Conservation (phyloP, 2,113 vertebrate genomes). For the Symphodus melops region DNA sequence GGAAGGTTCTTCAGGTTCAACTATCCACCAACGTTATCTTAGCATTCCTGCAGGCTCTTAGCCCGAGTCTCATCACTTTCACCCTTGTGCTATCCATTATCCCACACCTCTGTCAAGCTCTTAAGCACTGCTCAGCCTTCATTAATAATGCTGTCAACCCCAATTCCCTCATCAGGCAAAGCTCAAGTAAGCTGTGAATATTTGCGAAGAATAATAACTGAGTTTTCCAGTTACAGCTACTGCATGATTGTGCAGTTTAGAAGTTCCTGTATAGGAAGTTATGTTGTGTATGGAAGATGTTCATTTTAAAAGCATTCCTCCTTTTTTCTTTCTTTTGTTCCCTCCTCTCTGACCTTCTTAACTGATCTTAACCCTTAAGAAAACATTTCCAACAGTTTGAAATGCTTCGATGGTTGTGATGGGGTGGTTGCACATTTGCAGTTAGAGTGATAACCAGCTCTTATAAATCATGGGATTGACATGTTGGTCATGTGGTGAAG, state of each 20-base stretch:
- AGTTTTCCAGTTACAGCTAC: conserved; percentile 16
- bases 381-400: not conserved
- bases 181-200: conserved; percentile 12
- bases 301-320: not conserved
- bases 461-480: conserved; percentile 34
- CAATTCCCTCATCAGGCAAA: conserved; percentile 18
- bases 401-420: not conserved
- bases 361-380: too few species aligned
- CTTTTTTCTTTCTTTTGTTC: not conserved
- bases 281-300: not conserved
- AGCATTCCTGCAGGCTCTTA: not conserved
- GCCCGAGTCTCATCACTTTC: conserved; percentile 13
- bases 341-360: too few species aligned
- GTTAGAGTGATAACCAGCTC: not conserved
- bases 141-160: conserved; percentile 54
- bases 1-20: not conserved
- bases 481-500: not conserved
- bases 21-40: not conserved
- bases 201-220: conserved; percentile 30
- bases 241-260: conserved; percentile 3
- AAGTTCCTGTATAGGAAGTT: not conserved
- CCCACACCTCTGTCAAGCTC: conserved; percentile 22
- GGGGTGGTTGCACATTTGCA: not conserved
- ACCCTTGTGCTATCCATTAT: conserved; percentile 13
- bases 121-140: conserved; percentile 30